Percentiles rank a stretch among this genome's conserved stretches.
phyloP scores from a whole-genome alignment of 2,797 vertebrate genomes.

The Pempheris klunzingeri region DNA sequence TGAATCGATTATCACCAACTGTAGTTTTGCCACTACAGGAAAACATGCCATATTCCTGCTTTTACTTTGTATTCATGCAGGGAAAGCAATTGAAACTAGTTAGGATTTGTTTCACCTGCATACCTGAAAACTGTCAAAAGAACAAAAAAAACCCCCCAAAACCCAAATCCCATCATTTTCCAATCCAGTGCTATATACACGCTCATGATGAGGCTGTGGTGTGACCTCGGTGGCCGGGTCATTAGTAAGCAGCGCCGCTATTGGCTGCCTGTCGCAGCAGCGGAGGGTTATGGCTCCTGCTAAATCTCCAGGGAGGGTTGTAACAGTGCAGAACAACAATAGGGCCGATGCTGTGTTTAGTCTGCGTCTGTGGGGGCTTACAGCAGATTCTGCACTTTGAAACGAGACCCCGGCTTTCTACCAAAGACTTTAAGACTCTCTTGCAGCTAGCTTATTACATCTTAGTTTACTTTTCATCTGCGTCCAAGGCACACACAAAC shows the following conservation, averaged over 20 bases:
- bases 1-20: conserved; percentile 72
- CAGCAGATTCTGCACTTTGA: conserved; percentile 81
- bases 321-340: conserved; percentile 84
- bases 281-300: conserved; percentile 68
- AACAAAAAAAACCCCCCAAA: no score
- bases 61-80: conserved; percentile 43
- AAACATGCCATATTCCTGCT: conserved; percentile 43
- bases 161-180: conserved; percentile 58
- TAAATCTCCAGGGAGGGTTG: conserved; percentile 70
- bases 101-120: conserved; percentile 41
- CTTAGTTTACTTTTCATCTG: conserved; percentile 80
- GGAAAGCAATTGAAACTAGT: conserved; percentile 47
- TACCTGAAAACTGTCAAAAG: conserved; percentile 63
- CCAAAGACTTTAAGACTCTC: conserved; percentile 81
- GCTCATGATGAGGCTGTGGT: conserved; percentile 45
- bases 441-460: conserved; percentile 79
- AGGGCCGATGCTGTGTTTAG: conserved; percentile 85
- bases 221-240: conserved; percentile 68
- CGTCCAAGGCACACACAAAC: conserved; percentile 77
- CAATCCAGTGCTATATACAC: conserved; percentile 37
- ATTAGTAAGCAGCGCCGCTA: conserved; percentile 50
- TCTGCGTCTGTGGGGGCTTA: conserved; percentile 87
- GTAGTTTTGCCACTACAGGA: conserved; percentile 38
- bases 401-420: conserved; percentile 74
- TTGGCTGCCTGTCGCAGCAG: conserved; percentile 63